These are phyloP conservation scores for Aleiodes alternator DNA, from an alignment of 2,888 invertebrate genomes.

Conservation along the genomic window DNA sequence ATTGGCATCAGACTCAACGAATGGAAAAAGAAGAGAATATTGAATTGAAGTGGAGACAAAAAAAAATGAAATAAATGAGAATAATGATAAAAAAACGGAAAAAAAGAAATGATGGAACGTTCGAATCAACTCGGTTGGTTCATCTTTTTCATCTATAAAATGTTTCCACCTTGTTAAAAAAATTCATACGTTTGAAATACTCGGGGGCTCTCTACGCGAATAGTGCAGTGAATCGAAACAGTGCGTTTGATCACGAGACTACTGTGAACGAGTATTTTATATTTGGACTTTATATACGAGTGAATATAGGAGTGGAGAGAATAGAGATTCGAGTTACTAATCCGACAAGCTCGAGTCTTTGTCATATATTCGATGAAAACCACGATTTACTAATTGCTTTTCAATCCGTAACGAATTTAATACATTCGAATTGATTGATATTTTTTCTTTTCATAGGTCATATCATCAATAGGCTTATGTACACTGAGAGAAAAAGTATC, in stretches of 20 bases:
- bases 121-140: too few species aligned
- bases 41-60: too few species aligned
- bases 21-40: too few species aligned
- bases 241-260: conserved; percentile 29
- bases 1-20: too few species aligned
- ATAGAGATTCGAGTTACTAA: conserved; percentile 36
- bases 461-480: too few species aligned
- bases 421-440: conserved; percentile 3
- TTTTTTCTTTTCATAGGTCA: too few species aligned
- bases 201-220: conserved; percentile 60
- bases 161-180: background rate
- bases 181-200: conserved; percentile 18
- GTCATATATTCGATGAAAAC: conserved; percentile 57
- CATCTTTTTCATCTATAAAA: too few species aligned
- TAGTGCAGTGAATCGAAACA: conserved; percentile 61
- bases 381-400: conserved; percentile 72
- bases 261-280: conserved; percentile 5
- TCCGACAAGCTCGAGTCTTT: conserved; percentile 42
- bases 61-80: too few species aligned
- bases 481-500: too few species aligned
- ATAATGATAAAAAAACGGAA: too few species aligned
- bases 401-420: conserved; percentile 64
- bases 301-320: conserved; percentile 33
- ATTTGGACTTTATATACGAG: conserved; percentile 25
- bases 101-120: too few species aligned